Evolutionary conservation across 2,888 invertebrate species (phyloP).

Genomic region (Pycnomerus fuliginosus): DNA sequence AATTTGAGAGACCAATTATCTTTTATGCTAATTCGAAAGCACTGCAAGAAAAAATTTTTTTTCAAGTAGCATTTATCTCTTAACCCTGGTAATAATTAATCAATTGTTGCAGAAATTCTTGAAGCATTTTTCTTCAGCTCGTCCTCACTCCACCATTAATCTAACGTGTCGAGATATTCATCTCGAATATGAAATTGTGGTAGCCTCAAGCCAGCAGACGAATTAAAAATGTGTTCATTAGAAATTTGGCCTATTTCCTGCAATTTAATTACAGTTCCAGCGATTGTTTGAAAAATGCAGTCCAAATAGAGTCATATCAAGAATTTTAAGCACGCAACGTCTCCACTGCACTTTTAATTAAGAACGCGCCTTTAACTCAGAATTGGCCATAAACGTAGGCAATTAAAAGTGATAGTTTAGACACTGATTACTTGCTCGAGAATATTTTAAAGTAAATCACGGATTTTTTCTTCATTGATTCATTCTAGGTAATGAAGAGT

Average conservation of each 20-base stretch:
- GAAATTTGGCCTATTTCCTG: neutral
- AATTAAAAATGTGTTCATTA: no score
- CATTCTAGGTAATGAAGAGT: conserved; percentile 8
- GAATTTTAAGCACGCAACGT: conserved; percentile 7
- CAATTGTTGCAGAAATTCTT: neutral
- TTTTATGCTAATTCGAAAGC: neutral
- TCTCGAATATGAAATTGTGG: conserved; percentile 4
- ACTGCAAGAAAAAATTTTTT: neutral
- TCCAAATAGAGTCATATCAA: conserved; percentile 3
- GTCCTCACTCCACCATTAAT: conserved; percentile 13
- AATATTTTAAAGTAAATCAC: conserved; percentile 24
- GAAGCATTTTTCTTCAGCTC: neutral
- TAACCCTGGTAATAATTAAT: no score
- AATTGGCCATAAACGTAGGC: conserved; percentile 17
- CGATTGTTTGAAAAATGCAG: conserved; percentile 9
- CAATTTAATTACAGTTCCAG: no score
- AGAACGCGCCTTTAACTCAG: conserved; percentile 9
- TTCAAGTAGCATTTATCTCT: no score
- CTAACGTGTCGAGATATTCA: conserved; percentile 7
- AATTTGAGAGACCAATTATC: neutral
- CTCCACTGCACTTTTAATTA: conserved; percentile 11
- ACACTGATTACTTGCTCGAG: conserved; percentile 11
- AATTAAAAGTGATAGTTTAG: conserved; percentile 16
- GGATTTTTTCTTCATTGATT: conserved; percentile 14
- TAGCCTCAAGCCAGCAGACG: conserved; percentile 12